Conservation (phyloP, 1,140 invertebrate genomes). For the Teleogryllus occipitalis region DNA sequence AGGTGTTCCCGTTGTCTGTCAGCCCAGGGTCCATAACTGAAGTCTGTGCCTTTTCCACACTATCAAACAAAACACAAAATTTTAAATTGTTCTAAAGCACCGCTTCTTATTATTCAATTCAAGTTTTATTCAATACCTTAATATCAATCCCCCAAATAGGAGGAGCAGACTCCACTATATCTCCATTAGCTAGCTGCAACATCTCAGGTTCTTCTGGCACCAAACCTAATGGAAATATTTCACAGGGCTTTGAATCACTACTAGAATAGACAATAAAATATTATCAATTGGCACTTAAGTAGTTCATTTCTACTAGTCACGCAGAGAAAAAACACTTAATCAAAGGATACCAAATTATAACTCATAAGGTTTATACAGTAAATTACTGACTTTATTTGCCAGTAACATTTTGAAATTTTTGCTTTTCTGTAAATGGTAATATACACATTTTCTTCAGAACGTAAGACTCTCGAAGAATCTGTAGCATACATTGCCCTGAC, state of each 20-base stretch:
- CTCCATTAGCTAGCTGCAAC: constrained; percentile 84
- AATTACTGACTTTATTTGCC: too few relatives aligned
- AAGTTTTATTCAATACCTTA: constrained; percentile 42
- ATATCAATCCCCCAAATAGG: constrained; percentile 93
- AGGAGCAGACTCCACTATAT: constrained; percentile 81
- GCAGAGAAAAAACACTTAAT: too few relatives aligned
- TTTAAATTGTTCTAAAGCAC: background rate
- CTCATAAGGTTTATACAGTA: too few relatives aligned
- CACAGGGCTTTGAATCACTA: background rate
- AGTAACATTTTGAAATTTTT: too few relatives aligned
- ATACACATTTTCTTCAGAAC: too few relatives aligned
- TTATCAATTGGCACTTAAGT: background rate
- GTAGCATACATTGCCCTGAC: too few relatives aligned
- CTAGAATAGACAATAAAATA: background rate
- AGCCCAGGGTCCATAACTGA: constrained; percentile 97
- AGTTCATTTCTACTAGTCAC: too few relatives aligned
- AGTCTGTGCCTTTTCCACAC: constrained; percentile 94
- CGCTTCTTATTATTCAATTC: background rate
- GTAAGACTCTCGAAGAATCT: too few relatives aligned
- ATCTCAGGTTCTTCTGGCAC: constrained; percentile 84
- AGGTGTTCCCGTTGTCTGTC: constrained; percentile 91
- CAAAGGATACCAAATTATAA: too few relatives aligned
- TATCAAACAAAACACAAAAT: constrained; percentile 24
- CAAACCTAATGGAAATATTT: constrained; percentile 44
- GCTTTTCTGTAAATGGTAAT: too few relatives aligned